Percentiles rank a stretch among this genome's conserved stretches.
phyloP scores from a whole-genome alignment of 1,140 invertebrate species.

The Euura lappo region DNA sequence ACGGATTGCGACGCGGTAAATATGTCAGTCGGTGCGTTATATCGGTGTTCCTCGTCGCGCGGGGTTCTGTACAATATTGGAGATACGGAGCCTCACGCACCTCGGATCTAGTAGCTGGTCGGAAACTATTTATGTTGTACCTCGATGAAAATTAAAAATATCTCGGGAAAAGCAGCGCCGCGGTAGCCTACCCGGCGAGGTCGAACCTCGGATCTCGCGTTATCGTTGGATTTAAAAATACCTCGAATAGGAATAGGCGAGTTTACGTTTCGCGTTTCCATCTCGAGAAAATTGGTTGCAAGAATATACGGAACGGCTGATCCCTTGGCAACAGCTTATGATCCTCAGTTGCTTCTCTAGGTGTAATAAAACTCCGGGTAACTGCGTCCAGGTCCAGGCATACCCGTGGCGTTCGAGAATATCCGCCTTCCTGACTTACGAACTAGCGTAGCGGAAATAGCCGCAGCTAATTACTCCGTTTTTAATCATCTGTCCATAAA shows the following conservation, averaged over 20 bases:
- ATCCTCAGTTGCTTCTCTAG: too few relatives aligned
- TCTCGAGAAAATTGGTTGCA: background rate
- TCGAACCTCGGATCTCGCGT: background rate
- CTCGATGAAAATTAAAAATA: constrained; percentile 7
- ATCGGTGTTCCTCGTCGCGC: too few relatives aligned
- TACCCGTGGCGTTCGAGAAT: background rate
- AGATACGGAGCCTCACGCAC: too few relatives aligned
- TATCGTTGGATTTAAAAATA: constrained; percentile 6
- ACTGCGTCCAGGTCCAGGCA: too few relatives aligned
- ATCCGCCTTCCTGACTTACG: background rate
- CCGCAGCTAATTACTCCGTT: background rate
- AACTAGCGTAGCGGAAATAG: background rate
- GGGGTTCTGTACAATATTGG: too few relatives aligned
- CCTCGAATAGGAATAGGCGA: too few relatives aligned
- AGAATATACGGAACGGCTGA: constrained; percentile 1
- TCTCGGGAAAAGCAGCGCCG: background rate
- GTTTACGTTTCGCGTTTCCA: constrained; percentile 7
- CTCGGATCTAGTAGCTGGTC: background rate
- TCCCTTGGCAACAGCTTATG: background rate
- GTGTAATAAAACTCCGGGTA: too few relatives aligned
- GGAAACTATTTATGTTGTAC: background rate
- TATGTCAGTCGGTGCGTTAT: too few relatives aligned
- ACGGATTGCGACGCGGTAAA: too few relatives aligned
- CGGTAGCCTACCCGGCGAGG: too few relatives aligned
- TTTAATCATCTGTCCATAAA: too few relatives aligned